Base-by-base conservation (phyloP, 2,888 invertebrate species). In the Gasteruption jaculator region DNA sequence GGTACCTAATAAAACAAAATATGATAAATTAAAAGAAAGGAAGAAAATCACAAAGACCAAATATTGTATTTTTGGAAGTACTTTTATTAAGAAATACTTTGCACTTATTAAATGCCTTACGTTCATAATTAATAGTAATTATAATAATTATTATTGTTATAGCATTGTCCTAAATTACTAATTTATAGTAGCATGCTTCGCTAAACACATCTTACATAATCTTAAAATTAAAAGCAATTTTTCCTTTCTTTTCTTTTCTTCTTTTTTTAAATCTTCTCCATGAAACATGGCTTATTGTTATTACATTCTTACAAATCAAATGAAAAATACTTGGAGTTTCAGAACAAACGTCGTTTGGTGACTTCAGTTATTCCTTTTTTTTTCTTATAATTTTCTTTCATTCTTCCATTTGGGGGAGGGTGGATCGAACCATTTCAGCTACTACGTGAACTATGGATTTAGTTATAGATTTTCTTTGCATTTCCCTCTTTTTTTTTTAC, bases 71-170 rank as follows among this genome's bases (percentile, higher is more conserved):
- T 66, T 68, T 57, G 61, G 61, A 62, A 67, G 60, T 68, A 69
- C 61, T 65, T 70, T 71, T 71, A 71, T 71, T 71, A 70, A 70
- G 71, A 71, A 71, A 71, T 71, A 71, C 68, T 71, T 68, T 68
- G 69, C 70, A 69, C 67, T 70, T 65, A 63, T 61, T 67, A 68
- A 71, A 70, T 70, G 68, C 66, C 68, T 68, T 71, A 69, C 63
- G 59, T 57, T 62, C 57, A 57, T 65, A 63, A 65, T 68, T 67
- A 62, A 62, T 62, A 57, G 62, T 67, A 66, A 62, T 68, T 68
- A 67, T 65, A 61, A 62, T 70, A 64, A 68, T 68, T 68, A n/a
- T n/a, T n/a, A 68, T 69, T 68, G 67, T 68, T 67, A 68, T 69
- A 70, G 67, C 67, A 60, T 63, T 65, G 60, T 57, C 59, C 67